Evolutionary conservation across 2,113 vertebrate species (phyloP).

Genomic region (Pelecanoides urinatrix): DNA sequence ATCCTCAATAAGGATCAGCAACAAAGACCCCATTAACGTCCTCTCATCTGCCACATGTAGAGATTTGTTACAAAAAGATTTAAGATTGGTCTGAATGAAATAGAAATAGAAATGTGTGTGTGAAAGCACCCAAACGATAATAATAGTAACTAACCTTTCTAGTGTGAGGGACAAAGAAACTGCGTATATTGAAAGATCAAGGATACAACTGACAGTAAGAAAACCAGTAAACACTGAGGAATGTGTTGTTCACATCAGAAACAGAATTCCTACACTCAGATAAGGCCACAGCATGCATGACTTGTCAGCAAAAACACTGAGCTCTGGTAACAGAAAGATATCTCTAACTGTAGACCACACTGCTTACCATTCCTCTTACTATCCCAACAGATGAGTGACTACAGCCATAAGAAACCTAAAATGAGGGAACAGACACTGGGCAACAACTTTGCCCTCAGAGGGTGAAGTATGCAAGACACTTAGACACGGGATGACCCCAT

Average conservation of each 20-base stretch:
- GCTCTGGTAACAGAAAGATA: background rate
- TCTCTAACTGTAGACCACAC: background rate
- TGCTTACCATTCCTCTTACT: background rate
- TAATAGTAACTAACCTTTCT: background rate
- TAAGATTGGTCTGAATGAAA: background rate
- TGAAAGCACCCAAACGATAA: background rate
- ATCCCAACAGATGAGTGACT: background rate
- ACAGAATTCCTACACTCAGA: background rate
- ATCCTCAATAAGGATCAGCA: background rate
- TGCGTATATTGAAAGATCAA: background rate
- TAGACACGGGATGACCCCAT: accelerated
- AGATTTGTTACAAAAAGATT: background rate
- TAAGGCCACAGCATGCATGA: background rate
- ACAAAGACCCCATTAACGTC: background rate
- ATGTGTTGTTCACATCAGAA: background rate
- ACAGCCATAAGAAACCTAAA: background rate
- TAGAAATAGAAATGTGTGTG: background rate
- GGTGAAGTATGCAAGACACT: background rate
- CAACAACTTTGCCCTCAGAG: background rate
- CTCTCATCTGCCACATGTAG: accelerated
- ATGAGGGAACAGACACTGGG: background rate
- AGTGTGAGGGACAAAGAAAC: background rate
- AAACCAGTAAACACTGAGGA: background rate
- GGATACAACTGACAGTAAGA: background rate
- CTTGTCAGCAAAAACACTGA: background rate